These are phyloP conservation scores for Rattus norvegicus DNA, from an alignment of 2,113 vertebrate genomes.

Conservation along the genomic window GRCr8 NC_086020.1:148960501-148961000, in stretches of 20 bases:
- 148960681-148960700: neutral
- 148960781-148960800: neutral
- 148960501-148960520: neutral
- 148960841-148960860: neutral
- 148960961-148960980: neutral
- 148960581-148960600: neutral
- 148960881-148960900: neutral
- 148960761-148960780: neutral
- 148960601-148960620: neutral
- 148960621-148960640: neutral
- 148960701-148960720: neutral
- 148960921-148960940: neutral
- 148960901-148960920: neutral
- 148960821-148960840: neutral
- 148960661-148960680: no score
- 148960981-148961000: neutral
- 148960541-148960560: neutral
- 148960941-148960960: neutral
- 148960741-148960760: neutral
- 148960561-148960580: neutral
- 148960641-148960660: no score
- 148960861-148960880: neutral
- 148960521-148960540: conserved; percentile 18
- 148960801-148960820: neutral
- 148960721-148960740: neutral